A percentile compares a stretch with the other conserved stretches of the same genome.
These are phyloP conservation scores for Polypterus bichir DNA, from an alignment of 2,113 vertebrate species.

Conservation along the genomic window DNA sequence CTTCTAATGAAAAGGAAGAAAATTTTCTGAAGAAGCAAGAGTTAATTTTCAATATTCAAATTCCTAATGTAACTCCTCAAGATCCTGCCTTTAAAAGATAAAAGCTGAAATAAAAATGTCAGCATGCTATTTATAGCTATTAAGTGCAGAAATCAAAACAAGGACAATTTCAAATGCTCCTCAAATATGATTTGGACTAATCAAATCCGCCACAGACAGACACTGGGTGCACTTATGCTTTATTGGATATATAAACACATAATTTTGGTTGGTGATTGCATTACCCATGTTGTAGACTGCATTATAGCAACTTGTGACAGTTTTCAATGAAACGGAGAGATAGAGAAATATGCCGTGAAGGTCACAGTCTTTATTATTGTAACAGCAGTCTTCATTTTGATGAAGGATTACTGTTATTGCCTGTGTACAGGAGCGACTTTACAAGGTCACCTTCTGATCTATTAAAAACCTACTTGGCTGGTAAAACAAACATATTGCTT, in stretches of 20 bases:
- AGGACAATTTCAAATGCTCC: background rate
- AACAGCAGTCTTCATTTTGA: background rate
- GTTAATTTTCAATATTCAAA: too few species aligned
- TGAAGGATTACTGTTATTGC: background rate
- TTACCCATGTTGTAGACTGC: background rate
- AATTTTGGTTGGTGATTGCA: background rate
- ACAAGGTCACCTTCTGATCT: background rate
- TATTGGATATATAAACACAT: background rate
- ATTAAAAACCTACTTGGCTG: background rate
- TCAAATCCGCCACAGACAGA: background rate
- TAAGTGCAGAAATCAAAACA: background rate
- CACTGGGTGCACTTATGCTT: background rate
- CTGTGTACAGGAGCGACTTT: background rate
- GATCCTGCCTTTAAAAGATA: too few species aligned
- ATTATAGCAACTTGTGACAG: background rate
- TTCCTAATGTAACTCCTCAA: too few species aligned
- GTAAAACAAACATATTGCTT: background rate
- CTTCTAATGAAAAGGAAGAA: too few species aligned
- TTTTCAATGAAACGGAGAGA: background rate
- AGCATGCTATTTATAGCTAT: background rate
- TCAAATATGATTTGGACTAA: background rate
- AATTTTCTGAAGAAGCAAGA: too few species aligned
- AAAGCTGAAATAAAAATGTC: too few species aligned
- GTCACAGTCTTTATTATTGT: background rate
- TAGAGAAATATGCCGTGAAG: background rate